Evolutionary conservation across 2,797 vertebrate species (phyloP).

Genomic region (Percopsis omiscomaycus): DNA sequence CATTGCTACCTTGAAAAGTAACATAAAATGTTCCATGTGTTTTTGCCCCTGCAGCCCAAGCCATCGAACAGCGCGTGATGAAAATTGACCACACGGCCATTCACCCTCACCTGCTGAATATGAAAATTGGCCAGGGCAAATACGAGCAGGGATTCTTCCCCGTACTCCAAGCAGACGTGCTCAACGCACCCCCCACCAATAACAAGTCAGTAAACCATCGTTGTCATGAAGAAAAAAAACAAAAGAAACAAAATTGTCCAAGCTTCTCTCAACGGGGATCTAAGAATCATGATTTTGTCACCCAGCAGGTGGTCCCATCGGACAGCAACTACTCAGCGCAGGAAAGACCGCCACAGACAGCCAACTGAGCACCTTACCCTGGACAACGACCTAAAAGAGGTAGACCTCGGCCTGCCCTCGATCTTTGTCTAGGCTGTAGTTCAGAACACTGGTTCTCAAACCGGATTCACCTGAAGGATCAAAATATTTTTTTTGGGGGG

Average conservation of each 20-base stretch:
- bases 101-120: slow-evolving; percentile 91
- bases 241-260: too few species aligned
- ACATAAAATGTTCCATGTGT: background rate
- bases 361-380: slow-evolving; percentile 82
- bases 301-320: slow-evolving; percentile 86
- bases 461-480: background rate
- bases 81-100: slow-evolving; percentile 94
- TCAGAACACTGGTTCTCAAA: too few species aligned
- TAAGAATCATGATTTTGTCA: background rate
- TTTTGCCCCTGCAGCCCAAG: slow-evolving; percentile 78
- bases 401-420: slow-evolving; percentile 10
- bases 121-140: slow-evolving; percentile 95
- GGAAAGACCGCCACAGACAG: slow-evolving; percentile 84
- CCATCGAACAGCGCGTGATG: slow-evolving; percentile 88
- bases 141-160: slow-evolving; percentile 93
- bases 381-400: slow-evolving; percentile 88
- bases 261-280: background rate
- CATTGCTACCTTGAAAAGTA: too few species aligned
- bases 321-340: slow-evolving; percentile 78
- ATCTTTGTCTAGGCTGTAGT: background rate
- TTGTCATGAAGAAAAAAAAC: background rate
- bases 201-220: slow-evolving; percentile 83
- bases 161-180: slow-evolving; percentile 86
- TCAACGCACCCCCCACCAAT: slow-evolving; percentile 83
- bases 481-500: too few species aligned